Conservation (phyloP, 2,888 invertebrate genomes). For the Agapostemon virescens region DNA sequence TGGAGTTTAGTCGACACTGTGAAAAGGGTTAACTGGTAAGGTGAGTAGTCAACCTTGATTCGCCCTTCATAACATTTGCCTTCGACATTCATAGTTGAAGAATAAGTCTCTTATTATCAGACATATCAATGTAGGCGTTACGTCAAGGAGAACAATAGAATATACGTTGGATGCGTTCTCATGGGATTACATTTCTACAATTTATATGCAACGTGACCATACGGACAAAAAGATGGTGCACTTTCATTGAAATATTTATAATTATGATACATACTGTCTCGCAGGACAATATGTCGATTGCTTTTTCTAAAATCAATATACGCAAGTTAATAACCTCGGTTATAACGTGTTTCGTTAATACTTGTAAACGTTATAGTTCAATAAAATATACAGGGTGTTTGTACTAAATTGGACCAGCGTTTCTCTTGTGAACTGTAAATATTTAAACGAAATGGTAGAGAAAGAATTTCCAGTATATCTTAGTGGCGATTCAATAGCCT, state of each 20-base stretch:
- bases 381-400: no score
- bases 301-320: neutral
- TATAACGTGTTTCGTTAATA: neutral
- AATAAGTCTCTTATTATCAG: neutral
- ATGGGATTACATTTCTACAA: neutral
- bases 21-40: slow-evolving; percentile 45
- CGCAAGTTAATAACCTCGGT: neutral
- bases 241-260: neutral
- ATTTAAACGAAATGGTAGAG: no score
- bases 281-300: neutral
- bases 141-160: neutral
- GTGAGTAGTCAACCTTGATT: slow-evolving; percentile 50
- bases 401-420: no score
- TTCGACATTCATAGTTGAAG: neutral
- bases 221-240: no score
- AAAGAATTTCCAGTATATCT: no score
- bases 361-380: neutral
- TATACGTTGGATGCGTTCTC: neutral
- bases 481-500: no score
- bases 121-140: neutral
- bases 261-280: neutral
- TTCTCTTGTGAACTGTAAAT: no score
- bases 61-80: neutral
- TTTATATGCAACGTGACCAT: neutral
- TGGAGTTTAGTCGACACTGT: neutral